Evolutionary conservation across 2,888 invertebrate species (phyloP).

Genomic region (Trypoxylon attenuatum): DNA sequence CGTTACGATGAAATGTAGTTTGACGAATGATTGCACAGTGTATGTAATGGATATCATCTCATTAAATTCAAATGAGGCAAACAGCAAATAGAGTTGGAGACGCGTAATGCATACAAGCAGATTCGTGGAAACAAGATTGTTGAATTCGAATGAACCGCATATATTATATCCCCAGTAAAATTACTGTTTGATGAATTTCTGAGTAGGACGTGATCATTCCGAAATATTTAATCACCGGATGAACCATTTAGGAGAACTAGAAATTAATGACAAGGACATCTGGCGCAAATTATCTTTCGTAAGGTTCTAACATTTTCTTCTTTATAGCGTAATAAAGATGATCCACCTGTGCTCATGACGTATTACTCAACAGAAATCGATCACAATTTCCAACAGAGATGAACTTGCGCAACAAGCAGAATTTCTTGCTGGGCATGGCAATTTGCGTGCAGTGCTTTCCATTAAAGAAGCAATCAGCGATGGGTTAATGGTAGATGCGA

Average conservation of each 20-base stretch:
- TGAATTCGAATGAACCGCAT: neutral
- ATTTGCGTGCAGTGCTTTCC: neutral
- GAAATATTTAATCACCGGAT: slow-evolving; percentile 27
- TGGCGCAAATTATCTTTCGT: no score
- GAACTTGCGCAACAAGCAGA: no score
- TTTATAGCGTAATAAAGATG: no score
- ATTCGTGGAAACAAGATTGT: neutral
- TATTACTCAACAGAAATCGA: no score
- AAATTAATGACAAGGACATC: no score
- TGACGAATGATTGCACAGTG: no score
- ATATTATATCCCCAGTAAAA: slow-evolving; percentile 10
- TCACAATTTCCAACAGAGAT: no score
- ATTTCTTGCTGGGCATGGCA: no score
- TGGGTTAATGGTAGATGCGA: slow-evolving; percentile 7
- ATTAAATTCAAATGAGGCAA: slow-evolving; percentile 1
- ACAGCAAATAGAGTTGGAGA: neutral
- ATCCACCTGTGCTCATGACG: no score
- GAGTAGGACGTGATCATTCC: slow-evolving; percentile 20
- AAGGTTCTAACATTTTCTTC: no score
- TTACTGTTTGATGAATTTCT: neutral
- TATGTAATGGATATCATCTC: no score
- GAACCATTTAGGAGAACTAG: slow-evolving; percentile 1
- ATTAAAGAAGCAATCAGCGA: slow-evolving; percentile 25
- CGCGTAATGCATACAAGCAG: slow-evolving; percentile 4
- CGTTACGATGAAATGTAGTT: no score